Percentiles rank a stretch among this genome's conserved stretches.
Conservation (phyloP, 2,797 vertebrate species). For the Selene dorsalis region DNA sequence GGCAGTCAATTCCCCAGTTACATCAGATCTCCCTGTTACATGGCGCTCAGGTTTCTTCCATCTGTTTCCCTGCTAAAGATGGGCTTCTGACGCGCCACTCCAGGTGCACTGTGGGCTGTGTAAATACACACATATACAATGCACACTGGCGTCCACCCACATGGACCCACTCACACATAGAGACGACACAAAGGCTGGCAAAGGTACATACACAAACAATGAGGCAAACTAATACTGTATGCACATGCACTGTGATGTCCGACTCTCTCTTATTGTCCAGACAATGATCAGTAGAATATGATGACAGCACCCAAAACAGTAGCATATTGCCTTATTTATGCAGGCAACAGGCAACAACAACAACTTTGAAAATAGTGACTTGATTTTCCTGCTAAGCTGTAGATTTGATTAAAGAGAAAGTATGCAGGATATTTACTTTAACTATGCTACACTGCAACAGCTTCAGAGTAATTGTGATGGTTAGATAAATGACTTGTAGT, state of each 20-base stretch:
- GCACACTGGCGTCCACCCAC: slow-evolving; percentile 54
- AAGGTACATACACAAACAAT: slow-evolving; percentile 18
- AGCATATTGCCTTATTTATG: slow-evolving; percentile 13
- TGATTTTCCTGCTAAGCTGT: background rate
- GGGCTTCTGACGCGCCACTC: slow-evolving; percentile 62
- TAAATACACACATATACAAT: slow-evolving; percentile 54
- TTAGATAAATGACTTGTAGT: too few species aligned
- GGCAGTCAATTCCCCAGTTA: slow-evolving; percentile 64
- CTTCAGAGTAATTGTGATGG: too few species aligned
- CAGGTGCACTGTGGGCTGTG: slow-evolving; percentile 74
- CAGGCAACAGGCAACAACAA: background rate
- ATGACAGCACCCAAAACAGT: background rate
- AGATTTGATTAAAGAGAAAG: background rate
- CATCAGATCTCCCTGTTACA: slow-evolving; percentile 58
- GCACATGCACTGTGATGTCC: slow-evolving; percentile 33
- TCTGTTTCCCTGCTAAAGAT: slow-evolving; percentile 74
- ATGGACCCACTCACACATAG: slow-evolving; percentile 10
- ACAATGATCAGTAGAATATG: slow-evolving; percentile 23
- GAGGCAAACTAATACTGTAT: slow-evolving; percentile 18
- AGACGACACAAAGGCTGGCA: slow-evolving; percentile 40
- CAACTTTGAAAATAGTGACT: background rate
- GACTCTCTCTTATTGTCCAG: slow-evolving; percentile 23
- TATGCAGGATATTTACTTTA: too few species aligned
- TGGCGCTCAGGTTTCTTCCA: slow-evolving; percentile 67
- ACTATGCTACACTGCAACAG: too few species aligned